Conservation (phyloP, 2,888 invertebrate genomes). For the Odontothrips loti region DNA sequence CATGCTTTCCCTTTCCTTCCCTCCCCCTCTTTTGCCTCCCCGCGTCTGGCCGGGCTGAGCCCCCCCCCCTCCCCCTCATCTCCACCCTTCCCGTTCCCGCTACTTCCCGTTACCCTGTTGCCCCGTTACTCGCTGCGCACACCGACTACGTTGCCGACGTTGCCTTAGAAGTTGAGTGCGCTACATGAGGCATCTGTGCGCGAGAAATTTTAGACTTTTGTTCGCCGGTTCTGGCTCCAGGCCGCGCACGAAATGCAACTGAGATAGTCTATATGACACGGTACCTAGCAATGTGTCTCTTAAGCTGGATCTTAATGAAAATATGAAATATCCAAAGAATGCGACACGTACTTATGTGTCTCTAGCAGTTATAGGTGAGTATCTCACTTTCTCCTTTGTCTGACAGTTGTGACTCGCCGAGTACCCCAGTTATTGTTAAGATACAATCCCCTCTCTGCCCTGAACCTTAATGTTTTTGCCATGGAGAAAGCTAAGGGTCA, state of each 20-base stretch:
- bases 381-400: not conserved
- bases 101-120: no score
- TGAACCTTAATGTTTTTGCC: not conserved
- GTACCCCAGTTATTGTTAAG: no score
- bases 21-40: not conserved
- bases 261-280: not conserved
- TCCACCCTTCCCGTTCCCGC: not conserved
- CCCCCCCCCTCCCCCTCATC: not conserved
- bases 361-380: not conserved
- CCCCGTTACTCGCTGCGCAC: not conserved
- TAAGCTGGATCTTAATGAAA: not conserved
- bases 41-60: not conserved
- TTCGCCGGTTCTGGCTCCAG: not conserved
- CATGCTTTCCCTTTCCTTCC: not conserved
- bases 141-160: not conserved
- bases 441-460: not conserved
- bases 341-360: not conserved
- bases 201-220: not conserved
- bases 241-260: not conserved
- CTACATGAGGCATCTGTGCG: not conserved
- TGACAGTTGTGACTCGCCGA: not conserved
- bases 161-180: not conserved
- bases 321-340: slow-evolving; percentile 12
- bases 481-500: not conserved
- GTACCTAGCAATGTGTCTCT: not conserved